Base-by-base conservation (phyloP, 2,888 invertebrate species). In the Ophraella communa region DNA sequence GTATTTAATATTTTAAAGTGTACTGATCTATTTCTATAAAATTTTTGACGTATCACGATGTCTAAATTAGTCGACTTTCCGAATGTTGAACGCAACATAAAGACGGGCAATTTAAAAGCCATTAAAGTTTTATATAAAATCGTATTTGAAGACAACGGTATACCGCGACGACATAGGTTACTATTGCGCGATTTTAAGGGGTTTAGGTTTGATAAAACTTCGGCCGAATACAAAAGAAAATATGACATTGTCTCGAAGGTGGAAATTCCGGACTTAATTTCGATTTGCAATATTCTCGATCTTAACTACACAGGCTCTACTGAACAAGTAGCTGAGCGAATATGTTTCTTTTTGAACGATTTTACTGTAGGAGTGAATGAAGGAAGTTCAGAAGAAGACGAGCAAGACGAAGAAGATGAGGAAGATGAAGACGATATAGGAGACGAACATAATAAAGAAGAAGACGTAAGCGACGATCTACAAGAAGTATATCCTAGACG, bases 121-220 rank as follows among this genome's bases (percentile, higher is more conserved):
- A 52, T 60, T 52, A 52, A 60, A 33, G 52, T 44, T 20, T 53
- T 60, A 44, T 53, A 60, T 53, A 27, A 30, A 20, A 27, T 60
- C 5, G 52, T 35, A n/a, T 60, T 60, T 53, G 60, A 49, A 18
- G 39, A 60, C 14, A 45, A 60, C 18, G 44, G 60, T 21, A 27
- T 21, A 60, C 60, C 60, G 20, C 35, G 60, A 44, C 20, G 27
- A 17, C 24, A 42, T 20, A 53, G 60, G 35, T 33, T 44, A 44
- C 20, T 21, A 24, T 27, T 67, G 39, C 53, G 67, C 11, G 52
- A 42, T 17, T 67, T 67, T 65, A 20, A 11, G 11, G 67, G 65
- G 3, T 65, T 67, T 49, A 47, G 42, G 30, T 62, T 62, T n/a
- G 51, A 61, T 17, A 14, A 27, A 35, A 54, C 53, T 14, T 65